Percentiles rank a stretch among this genome's conserved stretches.
phyloP scores from a whole-genome alignment of 2,888 invertebrate species.

The Ashinkailepas kermadecensis region DNA sequence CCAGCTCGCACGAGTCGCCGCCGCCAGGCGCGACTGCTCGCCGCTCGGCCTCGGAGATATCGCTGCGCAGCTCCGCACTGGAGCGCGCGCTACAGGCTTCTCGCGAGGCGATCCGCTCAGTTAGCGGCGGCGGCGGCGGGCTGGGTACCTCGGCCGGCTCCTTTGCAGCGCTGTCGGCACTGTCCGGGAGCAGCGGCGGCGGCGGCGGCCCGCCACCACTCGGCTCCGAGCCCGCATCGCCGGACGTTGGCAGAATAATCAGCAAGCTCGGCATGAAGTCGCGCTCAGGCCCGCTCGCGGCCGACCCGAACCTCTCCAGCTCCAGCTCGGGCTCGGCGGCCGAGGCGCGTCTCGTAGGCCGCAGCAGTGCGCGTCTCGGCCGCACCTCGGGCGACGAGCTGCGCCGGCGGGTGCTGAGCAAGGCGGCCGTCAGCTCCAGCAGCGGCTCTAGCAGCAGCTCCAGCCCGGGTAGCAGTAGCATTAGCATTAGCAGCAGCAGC shows the following conservation, averaged over 20 bases:
- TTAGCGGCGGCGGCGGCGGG: neutral
- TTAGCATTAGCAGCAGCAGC: too few species aligned
- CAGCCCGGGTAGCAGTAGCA: neutral
- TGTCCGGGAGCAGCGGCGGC: neutral
- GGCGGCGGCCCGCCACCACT: neutral
- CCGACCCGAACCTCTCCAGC: neutral
- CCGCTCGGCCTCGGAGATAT: neutral
- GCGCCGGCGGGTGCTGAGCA: neutral
- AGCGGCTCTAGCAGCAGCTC: neutral
- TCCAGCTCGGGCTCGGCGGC: neutral
- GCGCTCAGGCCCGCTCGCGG: neutral
- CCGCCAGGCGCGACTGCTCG: neutral
- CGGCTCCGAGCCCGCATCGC: neutral
- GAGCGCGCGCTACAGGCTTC: slow-evolving; percentile 1
- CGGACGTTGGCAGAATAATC: neutral
- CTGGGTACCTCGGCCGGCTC: too few species aligned
- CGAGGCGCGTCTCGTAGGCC: neutral
- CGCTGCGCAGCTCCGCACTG: slow-evolving; percentile 18
- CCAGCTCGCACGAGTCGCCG: slow-evolving; percentile 14
- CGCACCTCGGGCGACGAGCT: slow-evolving; percentile 6
- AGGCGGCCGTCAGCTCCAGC: neutral
- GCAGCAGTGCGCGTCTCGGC: neutral
- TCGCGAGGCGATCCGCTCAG: neutral
- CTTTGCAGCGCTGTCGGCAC: neutral
- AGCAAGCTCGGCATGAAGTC: slow-evolving; percentile 10